These are phyloP conservation scores for Gonatopus flavifemur DNA, from an alignment of 1,140 invertebrate species.

Conservation along the genomic window DNA sequence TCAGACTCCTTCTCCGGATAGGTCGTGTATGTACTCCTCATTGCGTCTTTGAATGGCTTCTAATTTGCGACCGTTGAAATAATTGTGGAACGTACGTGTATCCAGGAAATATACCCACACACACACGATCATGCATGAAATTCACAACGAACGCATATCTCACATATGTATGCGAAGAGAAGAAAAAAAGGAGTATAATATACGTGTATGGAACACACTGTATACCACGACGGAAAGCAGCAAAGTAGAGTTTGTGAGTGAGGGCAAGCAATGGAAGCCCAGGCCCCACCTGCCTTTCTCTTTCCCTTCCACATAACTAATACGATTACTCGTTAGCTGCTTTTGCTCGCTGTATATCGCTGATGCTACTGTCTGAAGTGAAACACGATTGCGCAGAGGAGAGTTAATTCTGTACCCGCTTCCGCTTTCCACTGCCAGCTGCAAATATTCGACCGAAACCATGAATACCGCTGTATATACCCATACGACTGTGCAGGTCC, in stretches of 20 bases:
- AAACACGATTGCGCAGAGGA: conserved; percentile 7
- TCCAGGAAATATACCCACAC: conserved; percentile 9
- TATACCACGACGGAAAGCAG: too few species aligned
- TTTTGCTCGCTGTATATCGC: too few species aligned
- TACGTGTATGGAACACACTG: too few species aligned
- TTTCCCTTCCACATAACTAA: background rate
- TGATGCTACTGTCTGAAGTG: too few species aligned
- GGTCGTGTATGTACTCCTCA: too few species aligned
- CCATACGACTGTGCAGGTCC: too few species aligned
- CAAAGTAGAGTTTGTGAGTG: background rate
- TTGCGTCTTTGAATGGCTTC: conserved; percentile 25
- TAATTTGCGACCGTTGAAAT: conserved; percentile 22
- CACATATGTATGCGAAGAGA: too few species aligned
- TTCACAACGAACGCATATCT: too few species aligned
- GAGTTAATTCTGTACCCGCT: conserved; percentile 21
- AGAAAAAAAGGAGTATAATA: too few species aligned
- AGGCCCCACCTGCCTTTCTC: conserved; percentile 22
- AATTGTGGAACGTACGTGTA: conserved; percentile 13
- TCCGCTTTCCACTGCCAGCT: conserved; percentile 21
- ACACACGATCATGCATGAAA: too few species aligned
- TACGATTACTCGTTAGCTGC: too few species aligned
- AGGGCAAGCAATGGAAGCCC: background rate
- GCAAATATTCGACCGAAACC: conserved; percentile 22
- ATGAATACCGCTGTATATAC: too few species aligned
- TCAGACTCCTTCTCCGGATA: conserved; percentile 1